Evolutionary conservation across 2,888 invertebrate genomes (phyloP), one percentile per base, ranked within the genome.

Genomic region (Mythimna ferrago): DNA sequence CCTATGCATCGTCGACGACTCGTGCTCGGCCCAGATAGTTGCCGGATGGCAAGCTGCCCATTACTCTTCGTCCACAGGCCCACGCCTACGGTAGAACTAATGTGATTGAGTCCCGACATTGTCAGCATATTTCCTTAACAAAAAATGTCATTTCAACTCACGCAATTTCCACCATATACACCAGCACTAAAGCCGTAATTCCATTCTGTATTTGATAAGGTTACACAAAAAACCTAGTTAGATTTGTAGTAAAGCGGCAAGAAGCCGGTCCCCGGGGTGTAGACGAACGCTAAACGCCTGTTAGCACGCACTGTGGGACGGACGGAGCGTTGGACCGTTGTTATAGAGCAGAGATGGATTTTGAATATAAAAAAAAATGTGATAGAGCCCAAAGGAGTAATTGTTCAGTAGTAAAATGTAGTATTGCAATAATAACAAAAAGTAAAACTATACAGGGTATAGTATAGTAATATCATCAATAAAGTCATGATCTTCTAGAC

Each of bases 281-380:
- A 72, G 71, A 73, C 85, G 75, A 92, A 91, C 94, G 91, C 94
- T 96, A 96, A 96, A 96, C 96, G 96, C 94, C 95, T 96, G 96
- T 96, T 96, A 96, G 92, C 96, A 96, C 96, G 96, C 96, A 96
- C 91, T 93, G 83, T 87, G 93, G 90, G 88, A 78, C 83, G 91
- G 60, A 91, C 75, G 86, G 73, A 69, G 78, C 79, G 76, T 58
- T 68, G 65, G 66, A 72, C 82, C 86, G 85, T 88, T 89, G 87
- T 89, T 82, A 41, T 67, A 38, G 16, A 0, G 14, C 89, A 90
- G 89, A 68, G 81, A 9, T 7, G 87, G n/a, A 89, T 68, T 88
- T 32, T 7, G 61, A 7, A 53, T 3, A 4, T 0, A 26, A 26
- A 3, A 54, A 32, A n/a, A 53, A 19, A 19, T 4, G 5, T 14